Evolutionary conservation across 1,140 invertebrate species (phyloP), one percentile per base, ranked within the genome.

Genomic region (Coboldia fuscipes): DNA sequence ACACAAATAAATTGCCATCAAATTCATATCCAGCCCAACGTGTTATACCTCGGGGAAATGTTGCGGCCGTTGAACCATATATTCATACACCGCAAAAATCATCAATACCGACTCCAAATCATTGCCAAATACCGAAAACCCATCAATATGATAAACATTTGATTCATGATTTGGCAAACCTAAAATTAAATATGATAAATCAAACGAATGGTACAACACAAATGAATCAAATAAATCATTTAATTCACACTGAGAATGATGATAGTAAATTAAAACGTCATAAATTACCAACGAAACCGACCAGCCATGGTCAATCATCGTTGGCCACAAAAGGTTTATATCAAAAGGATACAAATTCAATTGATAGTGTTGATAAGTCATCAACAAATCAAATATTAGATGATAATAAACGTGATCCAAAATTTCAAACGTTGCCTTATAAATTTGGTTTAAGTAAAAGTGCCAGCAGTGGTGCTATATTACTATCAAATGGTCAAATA

Each of bases 371-470:
- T 27, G 19, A 34, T 22, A 16, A 18, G 15, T 20, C 23, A n/a
- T n/a, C 13, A 17, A 30, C 29, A 7, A 20, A 10, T 18, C 49
- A 49, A 14, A 12, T 29, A 7, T 14, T 14, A 14, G 28, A 15
- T 3, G 58, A 70, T n/a, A 78, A 72, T 43, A 90, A 89, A 56
- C 79, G 76, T 31, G 83, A 92, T 54, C 81, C 84, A 0, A 90
- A 90, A 56, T 90, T 90, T 62, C 85, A 93, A 60, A 88, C 83
- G 14, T 62, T 90, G 49, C 85, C 85, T 30, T 84, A 84, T 50
- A 85, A 84, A 42, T 80, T 79, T 6, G 83, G 85, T 55, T 4
- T 20, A 14, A 32, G 16, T 3, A 32, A 32, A 20, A 19, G 30
- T 32, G 18, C 7, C 4, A 20, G 16, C 9, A 19, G 16, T 21